A percentile compares a stretch with the other conserved stretches of the same genome.
phyloP scores from a whole-genome alignment of 2,113 vertebrate species.

The Lichenostomus cassidix region DNA sequence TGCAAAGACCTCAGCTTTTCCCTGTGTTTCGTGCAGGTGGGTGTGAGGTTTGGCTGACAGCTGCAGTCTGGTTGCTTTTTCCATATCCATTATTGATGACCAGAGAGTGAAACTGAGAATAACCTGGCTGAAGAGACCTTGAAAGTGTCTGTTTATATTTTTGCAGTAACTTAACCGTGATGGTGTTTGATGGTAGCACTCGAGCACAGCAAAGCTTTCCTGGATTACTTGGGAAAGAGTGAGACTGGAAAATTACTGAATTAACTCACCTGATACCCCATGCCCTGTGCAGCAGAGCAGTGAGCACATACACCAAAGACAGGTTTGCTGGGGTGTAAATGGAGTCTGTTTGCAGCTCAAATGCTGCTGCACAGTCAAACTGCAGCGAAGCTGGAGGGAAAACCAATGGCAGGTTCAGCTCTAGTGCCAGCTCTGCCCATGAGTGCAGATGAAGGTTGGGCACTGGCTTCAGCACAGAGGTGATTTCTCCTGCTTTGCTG shows the following conservation, averaged over 20 bases:
- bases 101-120: not conserved
- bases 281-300: not conserved
- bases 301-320: not conserved
- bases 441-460: not conserved
- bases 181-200: not conserved
- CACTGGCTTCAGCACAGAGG: fast-evolving
- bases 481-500: not conserved
- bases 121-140: not conserved
- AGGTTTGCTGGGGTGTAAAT: not conserved
- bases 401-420: fast-evolving
- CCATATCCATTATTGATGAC: not conserved
- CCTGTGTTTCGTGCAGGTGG: not conserved
- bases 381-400: fast-evolving
- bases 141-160: not conserved
- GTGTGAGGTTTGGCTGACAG: not conserved
- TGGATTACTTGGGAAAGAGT: not conserved
- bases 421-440: not conserved
- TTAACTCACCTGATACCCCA: not conserved
- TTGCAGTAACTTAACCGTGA: not conserved
- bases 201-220: not conserved
- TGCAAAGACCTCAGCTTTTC: not conserved
- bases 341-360: not conserved
- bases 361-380: not conserved
- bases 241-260: not conserved
- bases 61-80: not conserved